Evolutionary conservation across 2,113 vertebrate genomes (phyloP).

Genomic region (Panthera leo): DNA sequence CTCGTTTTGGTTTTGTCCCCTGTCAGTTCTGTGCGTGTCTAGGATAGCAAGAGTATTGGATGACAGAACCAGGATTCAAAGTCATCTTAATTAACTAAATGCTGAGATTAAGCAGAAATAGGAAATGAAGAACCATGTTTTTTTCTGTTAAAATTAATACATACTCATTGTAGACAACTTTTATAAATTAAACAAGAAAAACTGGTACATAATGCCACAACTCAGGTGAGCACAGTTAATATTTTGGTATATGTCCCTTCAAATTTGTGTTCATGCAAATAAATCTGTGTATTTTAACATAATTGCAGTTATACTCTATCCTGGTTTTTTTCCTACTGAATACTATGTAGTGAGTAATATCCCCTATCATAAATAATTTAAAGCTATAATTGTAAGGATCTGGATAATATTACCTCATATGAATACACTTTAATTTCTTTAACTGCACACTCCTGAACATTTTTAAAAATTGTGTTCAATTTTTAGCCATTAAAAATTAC

Average conservation of each 20-base stretch:
- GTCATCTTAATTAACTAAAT: background rate
- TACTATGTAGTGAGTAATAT: background rate
- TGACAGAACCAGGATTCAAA: background rate
- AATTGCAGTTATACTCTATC: background rate
- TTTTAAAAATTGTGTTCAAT: background rate
- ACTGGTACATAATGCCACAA: too few species aligned
- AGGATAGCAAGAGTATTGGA: background rate
- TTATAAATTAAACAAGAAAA: background rate
- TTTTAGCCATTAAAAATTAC: background rate
- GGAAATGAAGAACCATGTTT: background rate
- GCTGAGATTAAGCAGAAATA: background rate
- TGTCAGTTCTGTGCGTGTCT: background rate
- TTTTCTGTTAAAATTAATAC: conserved; percentile 13
- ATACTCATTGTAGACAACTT: background rate
- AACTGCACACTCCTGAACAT: background rate
- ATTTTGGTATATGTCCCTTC: background rate
- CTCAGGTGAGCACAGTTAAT: background rate
- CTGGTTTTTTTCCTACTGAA: background rate
- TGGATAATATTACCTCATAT: background rate
- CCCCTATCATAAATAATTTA: background rate
- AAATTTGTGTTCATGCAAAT: background rate
- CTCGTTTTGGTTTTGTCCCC: background rate
- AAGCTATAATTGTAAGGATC: background rate
- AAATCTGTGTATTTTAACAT: background rate
- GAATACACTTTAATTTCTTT: background rate